A percentile compares a stretch with the other conserved stretches of the same genome.
Evolutionary conservation across 2,797 vertebrate genomes (phyloP).

Genomic region (Halcyon smyrnensis): DNA sequence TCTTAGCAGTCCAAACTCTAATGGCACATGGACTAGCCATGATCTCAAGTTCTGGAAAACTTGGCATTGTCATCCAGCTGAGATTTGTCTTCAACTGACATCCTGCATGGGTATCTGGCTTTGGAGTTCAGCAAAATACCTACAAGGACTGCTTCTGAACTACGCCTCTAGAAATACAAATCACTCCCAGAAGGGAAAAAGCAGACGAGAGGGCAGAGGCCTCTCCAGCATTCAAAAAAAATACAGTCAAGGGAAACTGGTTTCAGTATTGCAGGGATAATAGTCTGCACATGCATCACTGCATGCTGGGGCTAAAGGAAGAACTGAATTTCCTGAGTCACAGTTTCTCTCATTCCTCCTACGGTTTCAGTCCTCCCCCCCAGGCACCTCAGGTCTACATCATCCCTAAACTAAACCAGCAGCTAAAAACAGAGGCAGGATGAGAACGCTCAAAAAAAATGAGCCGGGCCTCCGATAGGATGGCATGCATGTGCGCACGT

Average conservation of each 20-base stretch:
- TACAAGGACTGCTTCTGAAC: neutral
- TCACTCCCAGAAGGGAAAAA: neutral
- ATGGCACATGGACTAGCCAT: neutral
- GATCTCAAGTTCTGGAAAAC: neutral
- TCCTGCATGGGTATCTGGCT: neutral
- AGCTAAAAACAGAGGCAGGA: neutral
- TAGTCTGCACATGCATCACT: neutral
- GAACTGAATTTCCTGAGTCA: constrained; percentile 53
- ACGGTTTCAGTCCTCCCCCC: constrained; percentile 15
- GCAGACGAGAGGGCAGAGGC: neutral
- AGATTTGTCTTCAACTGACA: neutral
- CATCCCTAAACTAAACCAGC: neutral
- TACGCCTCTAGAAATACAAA: neutral
- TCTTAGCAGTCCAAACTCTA: neutral
- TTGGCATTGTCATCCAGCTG: neutral
- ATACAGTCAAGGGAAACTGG: neutral
- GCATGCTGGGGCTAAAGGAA: neutral
- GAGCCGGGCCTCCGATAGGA: neutral
- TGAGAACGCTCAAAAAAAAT: neutral
- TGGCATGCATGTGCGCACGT: accelerated
- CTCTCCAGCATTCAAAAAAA: neutral
- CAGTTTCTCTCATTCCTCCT: constrained; percentile 43
- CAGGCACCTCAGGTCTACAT: neutral
- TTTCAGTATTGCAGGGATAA: neutral
- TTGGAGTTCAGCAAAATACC: neutral